A percentile compares a stretch with the other conserved stretches of the same genome.
phyloP scores from a whole-genome alignment of 2,113 vertebrate genomes.

The Strix aluco region DNA sequence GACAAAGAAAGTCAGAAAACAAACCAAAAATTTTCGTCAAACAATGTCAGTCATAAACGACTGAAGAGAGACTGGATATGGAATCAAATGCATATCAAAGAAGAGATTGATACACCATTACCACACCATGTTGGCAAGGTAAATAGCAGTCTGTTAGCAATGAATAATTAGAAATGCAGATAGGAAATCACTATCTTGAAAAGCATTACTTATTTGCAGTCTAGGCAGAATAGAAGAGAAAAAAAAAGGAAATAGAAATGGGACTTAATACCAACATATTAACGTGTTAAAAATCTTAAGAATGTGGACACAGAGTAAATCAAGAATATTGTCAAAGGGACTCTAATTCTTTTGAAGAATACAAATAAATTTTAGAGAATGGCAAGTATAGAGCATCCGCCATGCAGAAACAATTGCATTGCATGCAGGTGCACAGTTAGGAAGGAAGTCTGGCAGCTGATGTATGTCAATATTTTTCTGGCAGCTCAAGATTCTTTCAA shows the following conservation, averaged over 20 bases:
- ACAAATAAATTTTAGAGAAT: neutral
- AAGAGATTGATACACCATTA: conserved; percentile 71
- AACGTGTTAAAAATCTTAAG: neutral
- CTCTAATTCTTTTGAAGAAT: neutral
- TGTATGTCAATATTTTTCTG: neutral
- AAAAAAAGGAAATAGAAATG: neutral
- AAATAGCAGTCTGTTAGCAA: neutral
- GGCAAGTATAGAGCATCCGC: neutral
- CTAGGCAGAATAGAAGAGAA: neutral
- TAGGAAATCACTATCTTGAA: neutral
- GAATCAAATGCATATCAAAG: conserved; percentile 85
- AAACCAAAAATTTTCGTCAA: neutral
- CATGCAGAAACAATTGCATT: neutral
- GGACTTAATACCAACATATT: neutral
- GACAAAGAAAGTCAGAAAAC: neutral
- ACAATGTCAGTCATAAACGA: conserved; percentile 44
- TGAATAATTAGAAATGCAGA: neutral
- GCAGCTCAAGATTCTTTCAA: neutral
- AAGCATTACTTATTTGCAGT: neutral
- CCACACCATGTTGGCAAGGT: conserved; percentile 86
- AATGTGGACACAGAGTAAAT: neutral
- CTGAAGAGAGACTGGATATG: conserved; percentile 89
- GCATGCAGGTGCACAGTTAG: neutral
- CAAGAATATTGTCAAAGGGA: neutral
- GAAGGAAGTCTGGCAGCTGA: neutral